Evolutionary conservation across 2,113 vertebrate genomes (phyloP).

Genomic region (Pelecanoides urinatrix): DNA sequence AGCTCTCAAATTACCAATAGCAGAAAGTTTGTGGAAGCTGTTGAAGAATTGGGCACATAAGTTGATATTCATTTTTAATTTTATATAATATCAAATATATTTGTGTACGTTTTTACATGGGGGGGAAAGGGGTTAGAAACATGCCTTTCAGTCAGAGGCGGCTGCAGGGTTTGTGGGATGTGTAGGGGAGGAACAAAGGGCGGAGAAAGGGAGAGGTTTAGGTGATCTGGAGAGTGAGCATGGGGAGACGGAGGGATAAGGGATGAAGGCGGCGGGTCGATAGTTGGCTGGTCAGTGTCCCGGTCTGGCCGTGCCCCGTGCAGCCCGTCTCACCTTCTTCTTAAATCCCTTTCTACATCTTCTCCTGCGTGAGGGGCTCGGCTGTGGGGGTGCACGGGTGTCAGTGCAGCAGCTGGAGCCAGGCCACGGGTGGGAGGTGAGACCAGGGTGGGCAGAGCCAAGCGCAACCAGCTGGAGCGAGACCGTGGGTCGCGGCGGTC

Average conservation of each 20-base stretch:
- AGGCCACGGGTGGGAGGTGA: accelerated
- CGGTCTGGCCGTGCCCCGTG: neutral
- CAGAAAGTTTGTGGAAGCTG: neutral
- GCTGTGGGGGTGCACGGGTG: neutral
- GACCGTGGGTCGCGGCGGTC: accelerated
- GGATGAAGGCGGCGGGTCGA: neutral
- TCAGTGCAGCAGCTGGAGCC: neutral
- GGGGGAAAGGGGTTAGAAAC: neutral
- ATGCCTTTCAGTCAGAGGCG: neutral
- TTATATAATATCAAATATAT: neutral
- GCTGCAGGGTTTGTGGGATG: accelerated
- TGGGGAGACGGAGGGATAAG: neutral
- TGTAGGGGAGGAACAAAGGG: neutral
- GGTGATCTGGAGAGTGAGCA: neutral
- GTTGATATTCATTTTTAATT: neutral
- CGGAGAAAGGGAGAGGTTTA: neutral
- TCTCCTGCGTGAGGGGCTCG: neutral
- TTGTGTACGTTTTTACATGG: neutral
- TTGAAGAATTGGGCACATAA: neutral
- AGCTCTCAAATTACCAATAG: neutral
- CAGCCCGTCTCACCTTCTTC: neutral
- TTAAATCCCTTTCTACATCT: neutral
- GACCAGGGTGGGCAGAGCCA: neutral
- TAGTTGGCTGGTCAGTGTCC: neutral
- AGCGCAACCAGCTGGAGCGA: neutral